These are phyloP conservation scores for Chlorops oryzae DNA, from an alignment of 1,140 invertebrate genomes.

Conservation along the genomic window DNA sequence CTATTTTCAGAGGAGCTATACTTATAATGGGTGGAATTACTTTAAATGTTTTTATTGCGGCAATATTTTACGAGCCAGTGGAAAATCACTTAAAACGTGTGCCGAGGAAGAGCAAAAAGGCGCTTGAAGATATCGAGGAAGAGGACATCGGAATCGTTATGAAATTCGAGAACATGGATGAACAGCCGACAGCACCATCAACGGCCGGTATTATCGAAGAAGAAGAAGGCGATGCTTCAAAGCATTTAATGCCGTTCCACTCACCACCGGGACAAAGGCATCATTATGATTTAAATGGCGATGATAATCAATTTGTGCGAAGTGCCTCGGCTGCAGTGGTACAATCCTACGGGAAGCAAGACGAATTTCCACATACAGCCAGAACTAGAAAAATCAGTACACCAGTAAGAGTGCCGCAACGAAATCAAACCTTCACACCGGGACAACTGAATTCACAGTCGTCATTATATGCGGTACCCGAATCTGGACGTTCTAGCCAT, in stretches of 20 bases:
- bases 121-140: conserved; percentile 42
- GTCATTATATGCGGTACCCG: conserved; percentile 56
- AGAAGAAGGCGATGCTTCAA: conserved; percentile 10
- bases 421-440: conserved; percentile 49
- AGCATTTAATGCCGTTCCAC: conserved; percentile 27
- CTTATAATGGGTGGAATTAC: conserved; percentile 76
- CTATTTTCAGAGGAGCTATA: conserved; percentile 57
- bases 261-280: conserved; percentile 26
- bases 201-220: conserved; percentile 16
- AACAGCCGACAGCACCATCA: conserved; percentile 36
- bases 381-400: conserved; percentile 53
- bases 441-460: conserved; percentile 55
- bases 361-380: conserved; percentile 31
- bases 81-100: conserved; percentile 68
- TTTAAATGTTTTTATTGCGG: conserved; percentile 76
- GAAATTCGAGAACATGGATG: conserved; percentile 42
- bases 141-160: conserved; percentile 45
- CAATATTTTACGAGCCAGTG: conserved; percentile 76
- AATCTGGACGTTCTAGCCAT: conserved; percentile 39
- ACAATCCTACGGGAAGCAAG: conserved; percentile 34
- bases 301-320: conserved; percentile 47
- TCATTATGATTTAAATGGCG: conserved; percentile 19
- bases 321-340: conserved; percentile 53
- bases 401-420: conserved; percentile 41
- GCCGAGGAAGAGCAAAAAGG: conserved; percentile 34